phyloP scores from a whole-genome alignment of 2,888 invertebrate genomes.

The Ochropacha duplaris region DNA sequence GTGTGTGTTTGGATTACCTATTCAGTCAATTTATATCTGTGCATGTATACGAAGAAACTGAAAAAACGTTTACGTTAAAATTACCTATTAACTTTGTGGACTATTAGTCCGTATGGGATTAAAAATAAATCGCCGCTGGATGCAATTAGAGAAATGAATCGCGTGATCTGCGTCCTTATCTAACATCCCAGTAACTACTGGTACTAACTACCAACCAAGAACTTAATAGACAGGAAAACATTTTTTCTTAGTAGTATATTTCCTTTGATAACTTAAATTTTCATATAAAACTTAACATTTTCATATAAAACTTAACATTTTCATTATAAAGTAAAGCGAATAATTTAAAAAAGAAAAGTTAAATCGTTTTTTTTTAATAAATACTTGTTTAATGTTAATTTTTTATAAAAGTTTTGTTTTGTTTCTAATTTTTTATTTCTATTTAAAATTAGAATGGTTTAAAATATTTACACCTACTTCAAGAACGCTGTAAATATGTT shows the following conservation, averaged over 20 bases:
- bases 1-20: no score
- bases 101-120: conserved; percentile 14
- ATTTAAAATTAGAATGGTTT: not conserved
- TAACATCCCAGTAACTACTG: conserved; percentile 53
- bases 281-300: not conserved
- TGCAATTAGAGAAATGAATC: conserved; percentile 71
- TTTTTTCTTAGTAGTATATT: conserved; percentile 52
- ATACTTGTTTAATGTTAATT: not conserved
- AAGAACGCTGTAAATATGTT: conserved; percentile 10
- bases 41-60: no score
- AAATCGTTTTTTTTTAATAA: not conserved
- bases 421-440: no score
- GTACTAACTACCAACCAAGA: conserved; percentile 55
- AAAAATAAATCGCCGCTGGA: conserved; percentile 41
- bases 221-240: conserved; percentile 53
- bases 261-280: conserved; percentile 30
- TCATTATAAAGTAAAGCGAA: not conserved
- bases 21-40: no score
- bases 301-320: not conserved
- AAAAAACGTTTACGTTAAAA: conserved; percentile 24
- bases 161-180: conserved; percentile 65
- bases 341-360: not conserved
- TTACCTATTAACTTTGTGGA: conserved; percentile 26
- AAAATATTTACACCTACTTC: not conserved
- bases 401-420: not conserved